phyloP scores from a whole-genome alignment of 2,888 invertebrate genomes.

The Arge pagana region DNA sequence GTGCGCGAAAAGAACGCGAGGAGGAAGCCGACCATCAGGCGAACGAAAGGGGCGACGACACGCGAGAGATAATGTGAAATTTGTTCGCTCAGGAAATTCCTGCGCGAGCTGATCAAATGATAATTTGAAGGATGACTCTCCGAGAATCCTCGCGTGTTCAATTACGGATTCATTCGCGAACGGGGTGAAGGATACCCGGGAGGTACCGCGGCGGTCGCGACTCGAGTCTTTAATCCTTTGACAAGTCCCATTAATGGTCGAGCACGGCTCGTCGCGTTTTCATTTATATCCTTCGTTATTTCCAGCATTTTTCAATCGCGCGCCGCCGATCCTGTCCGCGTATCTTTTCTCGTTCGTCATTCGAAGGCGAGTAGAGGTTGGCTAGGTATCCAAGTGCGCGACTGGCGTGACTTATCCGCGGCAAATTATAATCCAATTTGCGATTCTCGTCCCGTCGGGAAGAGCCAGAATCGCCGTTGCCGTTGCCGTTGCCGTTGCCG shows the following conservation, averaged over 20 bases:
- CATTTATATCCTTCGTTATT: too few species aligned
- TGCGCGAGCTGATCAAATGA: too few species aligned
- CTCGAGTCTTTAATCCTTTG: neutral
- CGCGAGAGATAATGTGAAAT: too few species aligned
- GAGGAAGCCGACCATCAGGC: neutral
- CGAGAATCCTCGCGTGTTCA: conserved; percentile 52
- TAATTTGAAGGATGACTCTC: conserved; percentile 57
- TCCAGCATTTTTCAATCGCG: too few species aligned
- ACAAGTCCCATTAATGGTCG: too few species aligned
- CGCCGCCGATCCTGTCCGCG: conserved; percentile 5
- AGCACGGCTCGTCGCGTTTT: too few species aligned
- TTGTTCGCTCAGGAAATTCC: too few species aligned
- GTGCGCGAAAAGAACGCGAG: conserved; percentile 20
- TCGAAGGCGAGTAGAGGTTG: conserved; percentile 49
- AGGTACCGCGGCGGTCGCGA: neutral
- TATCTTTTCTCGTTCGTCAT: conserved; percentile 34
- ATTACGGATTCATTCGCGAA: conserved; percentile 56
- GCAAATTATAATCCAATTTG: conserved; percentile 58
- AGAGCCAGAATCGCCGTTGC: conserved; percentile 30
- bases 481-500: too few species aligned
- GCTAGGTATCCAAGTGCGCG: conserved; percentile 35
- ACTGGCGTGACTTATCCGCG: conserved; percentile 56
- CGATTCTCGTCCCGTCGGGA: conserved; percentile 49
- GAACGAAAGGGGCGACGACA: conserved; percentile 19
- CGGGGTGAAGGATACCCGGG: conserved; percentile 23